These are phyloP conservation scores for Rana temporaria DNA, from an alignment of 2,113 vertebrate genomes.

Conservation along the genomic window DNA sequence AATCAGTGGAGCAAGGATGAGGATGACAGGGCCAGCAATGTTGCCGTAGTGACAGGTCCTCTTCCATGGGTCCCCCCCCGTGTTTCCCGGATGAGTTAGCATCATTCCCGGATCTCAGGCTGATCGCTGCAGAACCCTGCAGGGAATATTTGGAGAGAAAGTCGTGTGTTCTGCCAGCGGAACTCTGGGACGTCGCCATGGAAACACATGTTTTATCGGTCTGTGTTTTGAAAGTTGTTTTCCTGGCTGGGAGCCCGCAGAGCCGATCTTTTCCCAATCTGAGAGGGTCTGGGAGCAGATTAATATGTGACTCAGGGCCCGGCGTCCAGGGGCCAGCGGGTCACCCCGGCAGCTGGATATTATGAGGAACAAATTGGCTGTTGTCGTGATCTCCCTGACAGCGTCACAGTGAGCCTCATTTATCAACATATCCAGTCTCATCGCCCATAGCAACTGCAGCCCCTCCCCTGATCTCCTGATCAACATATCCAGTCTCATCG, in stretches of 20 bases:
- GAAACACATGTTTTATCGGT: constrained; percentile 13
- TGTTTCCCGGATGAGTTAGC: not conserved
- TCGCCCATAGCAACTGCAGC: too few species aligned
- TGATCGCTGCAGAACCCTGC: not conserved
- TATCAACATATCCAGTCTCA: too few species aligned
- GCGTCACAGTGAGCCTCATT: too few species aligned
- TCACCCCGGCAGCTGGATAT: not conserved
- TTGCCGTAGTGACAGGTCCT: too few species aligned
- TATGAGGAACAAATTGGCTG: too few species aligned
- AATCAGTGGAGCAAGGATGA: too few species aligned
- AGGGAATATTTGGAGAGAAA: constrained; percentile 27
- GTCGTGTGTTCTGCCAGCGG: constrained; percentile 5
- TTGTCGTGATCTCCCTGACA: too few species aligned
- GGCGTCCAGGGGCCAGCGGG: not conserved
- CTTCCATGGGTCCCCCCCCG: too few species aligned
- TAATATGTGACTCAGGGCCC: not conserved
- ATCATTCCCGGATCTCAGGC: not conserved
- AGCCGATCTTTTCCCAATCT: constrained; percentile 5
- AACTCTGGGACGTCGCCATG: constrained; percentile 15
- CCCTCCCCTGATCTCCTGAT: too few species aligned
- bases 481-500: too few species aligned
- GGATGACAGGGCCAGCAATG: too few species aligned
- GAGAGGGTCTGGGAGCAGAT: not conserved
- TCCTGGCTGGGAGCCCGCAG: not conserved
- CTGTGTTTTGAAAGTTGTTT: constrained; percentile 28